Evolutionary conservation across 2,113 vertebrate species (phyloP), one percentile per base, ranked within the genome.

Genomic region (Zapornia atra): DNA sequence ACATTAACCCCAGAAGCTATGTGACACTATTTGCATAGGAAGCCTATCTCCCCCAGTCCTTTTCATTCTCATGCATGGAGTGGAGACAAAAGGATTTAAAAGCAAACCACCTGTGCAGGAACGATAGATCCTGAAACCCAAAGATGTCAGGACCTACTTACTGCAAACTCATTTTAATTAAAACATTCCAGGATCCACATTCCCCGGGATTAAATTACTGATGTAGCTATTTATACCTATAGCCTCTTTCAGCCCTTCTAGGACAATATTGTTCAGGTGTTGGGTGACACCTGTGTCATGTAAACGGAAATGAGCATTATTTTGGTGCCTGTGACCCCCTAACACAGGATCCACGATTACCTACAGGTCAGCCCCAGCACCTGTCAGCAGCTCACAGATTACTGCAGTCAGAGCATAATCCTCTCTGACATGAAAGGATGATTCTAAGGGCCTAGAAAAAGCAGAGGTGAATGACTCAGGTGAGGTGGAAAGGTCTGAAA

Each of bases 151-250:
- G n/a, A 75, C 61, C 64, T 75, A 34, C 44, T 83, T 88, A 90
- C 19, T 81, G 44, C 86, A 88, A 94, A 96, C 44, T 60, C 57
- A 84, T 84, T 94, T 96, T 96, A 96, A 96, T 96, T 92, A 96
- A 92, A 96, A 95, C 86, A 96, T 95, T 89, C 92, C 91, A 89
- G 92, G 70, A 91, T 64, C 59, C 46, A 17, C 88, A 96, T 93
- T 93, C 92, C 96, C 25, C 40, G 38, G 86, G 86, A 75, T 91
- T 87, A 51, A 83, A 82, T 94, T 95, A 91, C 92, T 36, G 73
- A 79, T 0, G 82, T 82, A 61, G 60, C 36, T 82, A 60, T 75
- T 95, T 91, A 81, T n/a, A 89, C 26, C 36, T 44, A 24, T 1
- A 91, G 77, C 50, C 66, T 82, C 91, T 93, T 91, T 91, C 70